Evolutionary conservation across 2,113 vertebrate species (phyloP).

Genomic region (Silurus meridionalis): DNA sequence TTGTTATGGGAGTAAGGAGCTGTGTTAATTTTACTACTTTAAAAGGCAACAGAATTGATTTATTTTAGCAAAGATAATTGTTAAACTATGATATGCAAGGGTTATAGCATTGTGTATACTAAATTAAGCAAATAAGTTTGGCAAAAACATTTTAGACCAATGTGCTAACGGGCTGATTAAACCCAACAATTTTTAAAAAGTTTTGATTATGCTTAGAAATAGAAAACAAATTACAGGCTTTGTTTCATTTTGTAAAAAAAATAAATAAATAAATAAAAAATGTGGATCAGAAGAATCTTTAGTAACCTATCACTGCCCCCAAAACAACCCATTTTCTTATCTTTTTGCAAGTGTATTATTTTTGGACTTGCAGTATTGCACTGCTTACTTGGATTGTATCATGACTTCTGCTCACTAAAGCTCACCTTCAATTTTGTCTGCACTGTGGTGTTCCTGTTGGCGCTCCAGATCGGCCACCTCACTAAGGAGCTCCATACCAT

Average conservation of each 20-base stretch:
- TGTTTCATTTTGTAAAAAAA: slow-evolving; percentile 37
- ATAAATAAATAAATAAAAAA: too few relatives aligned
- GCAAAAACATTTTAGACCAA: slow-evolving; percentile 71
- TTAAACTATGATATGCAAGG: not conserved
- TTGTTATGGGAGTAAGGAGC: not conserved
- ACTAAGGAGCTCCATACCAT: slow-evolving; percentile 90
- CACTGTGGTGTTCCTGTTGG: slow-evolving; percentile 69
- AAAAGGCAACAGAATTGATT: not conserved
- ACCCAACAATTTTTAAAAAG: slow-evolving; percentile 61
- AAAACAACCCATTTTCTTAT: not conserved
- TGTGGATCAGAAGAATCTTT: not conserved
- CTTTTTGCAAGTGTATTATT: not conserved
- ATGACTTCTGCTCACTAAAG: slow-evolving; percentile 24
- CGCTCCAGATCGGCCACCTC: slow-evolving; percentile 90
- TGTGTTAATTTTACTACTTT: not conserved
- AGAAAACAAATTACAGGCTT: slow-evolving; percentile 46
- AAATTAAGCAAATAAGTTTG: slow-evolving; percentile 41
- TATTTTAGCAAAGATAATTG: slow-evolving; percentile 48
- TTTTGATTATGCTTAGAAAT: slow-evolving; percentile 52
- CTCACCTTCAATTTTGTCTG: slow-evolving; percentile 75
- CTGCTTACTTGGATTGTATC: not conserved
- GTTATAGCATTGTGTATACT: not conserved
- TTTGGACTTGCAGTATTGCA: not conserved
- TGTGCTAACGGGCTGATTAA: slow-evolving; percentile 67
- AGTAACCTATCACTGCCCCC: slow-evolving; percentile 52